Evolutionary conservation across 92 coral and sea anemone genomes (phyloP), one percentile per base, ranked within the genome.

Genomic region (Zoanthus gigantus): DNA sequence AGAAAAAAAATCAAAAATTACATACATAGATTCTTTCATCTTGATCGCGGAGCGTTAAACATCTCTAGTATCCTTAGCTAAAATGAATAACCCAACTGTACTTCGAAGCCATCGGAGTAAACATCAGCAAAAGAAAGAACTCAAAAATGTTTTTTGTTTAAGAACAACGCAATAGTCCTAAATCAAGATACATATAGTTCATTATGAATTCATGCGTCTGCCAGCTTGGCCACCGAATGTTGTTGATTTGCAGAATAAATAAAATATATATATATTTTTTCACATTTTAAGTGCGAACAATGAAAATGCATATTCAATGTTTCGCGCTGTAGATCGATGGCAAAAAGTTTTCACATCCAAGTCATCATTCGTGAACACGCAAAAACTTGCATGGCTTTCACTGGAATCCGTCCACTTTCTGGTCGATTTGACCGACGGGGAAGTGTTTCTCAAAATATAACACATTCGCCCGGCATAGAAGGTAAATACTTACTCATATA

Each of bases 401-500:
- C 85, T 46, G 85, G 85, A 81, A 81, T 81, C 65, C 85, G 85
- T 42, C 85, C 85, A 9, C 10, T 81, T 0, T 0, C 85, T 7
- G 85, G 85, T 4, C 85, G 85, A 9, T 81, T 81, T 47, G 85
- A 81, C 34, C 61, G 76, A 3, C 47, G 85, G 37, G 85, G 58
- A 30, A 81, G 85, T 47, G 14, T 81, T 9, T 67, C 85, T 63
- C 85, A 81, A 81, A 23, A 18, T 17, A 17, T 75, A 6, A 81
- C 85, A 44, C 74, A 63, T 31, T 81, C 85, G 23, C 37, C 57
- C 63, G 28, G 85, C 61, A 60, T 81, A 28, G 85, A 78, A 71
- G 89, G 89, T 85, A 90, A 86, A 88, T 86, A 54, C 46, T 77
- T 42, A 84, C 68, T 75, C 16, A 89, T 83, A 74, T 31, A 52